Conservation (phyloP, 1,140 invertebrate genomes). For the Hypothenemus hampei region DNA sequence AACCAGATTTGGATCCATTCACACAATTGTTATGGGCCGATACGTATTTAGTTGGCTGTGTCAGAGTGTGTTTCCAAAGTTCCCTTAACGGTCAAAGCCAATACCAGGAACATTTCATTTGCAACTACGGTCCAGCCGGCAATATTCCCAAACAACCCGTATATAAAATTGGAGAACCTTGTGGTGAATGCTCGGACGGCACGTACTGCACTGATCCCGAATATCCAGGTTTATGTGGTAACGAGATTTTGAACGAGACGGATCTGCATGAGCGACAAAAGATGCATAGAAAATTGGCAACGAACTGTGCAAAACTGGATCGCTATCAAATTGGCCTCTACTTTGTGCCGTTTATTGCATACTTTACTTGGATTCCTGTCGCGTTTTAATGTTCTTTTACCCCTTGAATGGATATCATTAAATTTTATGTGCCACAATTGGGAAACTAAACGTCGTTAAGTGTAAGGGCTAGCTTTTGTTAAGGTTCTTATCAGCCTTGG, state of each 20-base stretch:
- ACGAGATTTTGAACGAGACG: slow-evolving; percentile 6
- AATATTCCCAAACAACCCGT: slow-evolving; percentile 41
- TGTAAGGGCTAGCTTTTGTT: too few species aligned
- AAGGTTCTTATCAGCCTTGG: too few species aligned
- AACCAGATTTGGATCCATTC: slow-evolving; percentile 35
- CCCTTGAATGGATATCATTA: too few species aligned
- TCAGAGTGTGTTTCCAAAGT: slow-evolving; percentile 35
- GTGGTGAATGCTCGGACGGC: slow-evolving; percentile 33
- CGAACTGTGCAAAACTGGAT: too few species aligned
- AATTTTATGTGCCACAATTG: too few species aligned
- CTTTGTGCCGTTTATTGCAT: too few species aligned
- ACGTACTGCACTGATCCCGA: slow-evolving; percentile 32
- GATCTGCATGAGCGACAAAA: too few species aligned
- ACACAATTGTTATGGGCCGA: slow-evolving; percentile 49
- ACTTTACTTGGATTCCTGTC: too few species aligned
- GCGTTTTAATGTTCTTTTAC: too few species aligned
- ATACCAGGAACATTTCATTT: slow-evolving; percentile 41
- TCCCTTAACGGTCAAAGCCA: slow-evolving; percentile 14
- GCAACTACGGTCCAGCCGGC: slow-evolving; percentile 48
- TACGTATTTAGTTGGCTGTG: slow-evolving; percentile 42
- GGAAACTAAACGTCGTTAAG: too few species aligned
- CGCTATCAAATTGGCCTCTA: too few species aligned
- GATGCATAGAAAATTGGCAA: too few species aligned
- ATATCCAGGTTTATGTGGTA: slow-evolving; percentile 35
- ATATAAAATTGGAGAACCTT: slow-evolving; percentile 35